Evolutionary conservation across 2,888 invertebrate genomes (phyloP).

Genomic region (Entomobrya multifasciata): DNA sequence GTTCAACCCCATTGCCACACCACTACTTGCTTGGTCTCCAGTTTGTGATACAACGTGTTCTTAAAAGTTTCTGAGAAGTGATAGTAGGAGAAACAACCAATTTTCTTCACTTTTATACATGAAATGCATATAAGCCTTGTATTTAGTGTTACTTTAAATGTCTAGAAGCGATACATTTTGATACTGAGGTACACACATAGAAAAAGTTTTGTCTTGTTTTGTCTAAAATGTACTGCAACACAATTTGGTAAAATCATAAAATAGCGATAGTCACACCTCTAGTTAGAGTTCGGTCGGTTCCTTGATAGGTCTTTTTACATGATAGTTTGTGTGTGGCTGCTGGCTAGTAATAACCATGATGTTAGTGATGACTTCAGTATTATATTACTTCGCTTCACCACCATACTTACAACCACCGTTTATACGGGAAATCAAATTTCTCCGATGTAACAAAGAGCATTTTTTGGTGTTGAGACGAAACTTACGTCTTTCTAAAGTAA

Average conservation of each 20-base stretch:
- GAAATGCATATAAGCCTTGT: background rate
- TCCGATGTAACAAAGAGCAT: too few relatives aligned
- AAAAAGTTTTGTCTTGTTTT: slow-evolving; percentile 26
- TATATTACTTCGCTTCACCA: slow-evolving; percentile 31
- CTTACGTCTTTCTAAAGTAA: too few relatives aligned
- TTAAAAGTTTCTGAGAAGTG: background rate
- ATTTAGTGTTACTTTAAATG: background rate
- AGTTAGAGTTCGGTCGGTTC: too few relatives aligned
- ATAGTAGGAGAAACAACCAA: background rate
- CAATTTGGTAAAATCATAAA: slow-evolving; percentile 44
- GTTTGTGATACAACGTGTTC: background rate
- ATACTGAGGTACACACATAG: too few relatives aligned
- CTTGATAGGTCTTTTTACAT: slow-evolving; percentile 5
- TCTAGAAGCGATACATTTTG: slow-evolving; percentile 28
- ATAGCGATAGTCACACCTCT: slow-evolving; percentile 26
- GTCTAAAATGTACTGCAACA: too few relatives aligned
- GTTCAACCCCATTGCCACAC: background rate
- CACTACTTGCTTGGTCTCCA: too few relatives aligned
- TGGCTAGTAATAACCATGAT: slow-evolving; percentile 34
- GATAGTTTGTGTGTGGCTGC: slow-evolving; percentile 45
- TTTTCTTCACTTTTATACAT: background rate
- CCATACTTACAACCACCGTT: background rate
- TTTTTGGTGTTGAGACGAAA: too few relatives aligned
- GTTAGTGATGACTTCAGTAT: background rate
- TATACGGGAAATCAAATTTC: slow-evolving; percentile 36